Conservation (phyloP, 2,888 invertebrate species). For the Chalcosyrphus nemorum region DNA sequence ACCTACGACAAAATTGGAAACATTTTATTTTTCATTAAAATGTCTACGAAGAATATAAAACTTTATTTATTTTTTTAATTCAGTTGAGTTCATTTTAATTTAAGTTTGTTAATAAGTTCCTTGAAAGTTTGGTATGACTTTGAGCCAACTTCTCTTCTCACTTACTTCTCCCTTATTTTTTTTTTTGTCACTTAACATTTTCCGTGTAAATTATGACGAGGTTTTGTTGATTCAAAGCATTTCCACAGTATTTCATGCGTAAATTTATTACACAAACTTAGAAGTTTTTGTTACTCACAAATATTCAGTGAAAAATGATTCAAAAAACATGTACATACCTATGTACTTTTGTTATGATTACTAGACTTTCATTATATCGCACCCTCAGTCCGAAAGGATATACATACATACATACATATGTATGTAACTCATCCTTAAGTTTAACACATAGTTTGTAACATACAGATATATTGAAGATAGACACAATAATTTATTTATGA, state of each 20-base stretch:
- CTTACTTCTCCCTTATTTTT: not conserved
- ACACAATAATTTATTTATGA: too few species aligned
- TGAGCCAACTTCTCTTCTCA: not conserved
- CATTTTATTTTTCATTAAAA: not conserved
- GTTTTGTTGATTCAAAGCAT: not conserved
- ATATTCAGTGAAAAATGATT: too few species aligned
- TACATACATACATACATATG: too few species aligned
- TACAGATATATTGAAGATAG: too few species aligned
- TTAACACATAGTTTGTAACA: too few species aligned
- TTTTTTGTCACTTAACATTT: not conserved
- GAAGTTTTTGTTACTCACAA: too few species aligned
- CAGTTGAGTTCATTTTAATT: not conserved
- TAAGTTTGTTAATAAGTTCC: not conserved
- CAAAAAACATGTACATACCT: too few species aligned
- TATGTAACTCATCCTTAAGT: too few species aligned
- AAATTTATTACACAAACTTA: too few species aligned
- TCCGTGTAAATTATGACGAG: not conserved
- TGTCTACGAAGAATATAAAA: not conserved
- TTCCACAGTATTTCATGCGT: not conserved
- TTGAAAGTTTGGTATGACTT: not conserved
- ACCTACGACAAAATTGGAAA: not conserved
- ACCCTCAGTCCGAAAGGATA: too few species aligned
- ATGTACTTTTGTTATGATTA: too few species aligned
- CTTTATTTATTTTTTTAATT: not conserved
- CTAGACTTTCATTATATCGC: too few species aligned